Evolutionary conservation across 2,888 invertebrate genomes (phyloP).

Genomic region (Cephus nigrinus): DNA sequence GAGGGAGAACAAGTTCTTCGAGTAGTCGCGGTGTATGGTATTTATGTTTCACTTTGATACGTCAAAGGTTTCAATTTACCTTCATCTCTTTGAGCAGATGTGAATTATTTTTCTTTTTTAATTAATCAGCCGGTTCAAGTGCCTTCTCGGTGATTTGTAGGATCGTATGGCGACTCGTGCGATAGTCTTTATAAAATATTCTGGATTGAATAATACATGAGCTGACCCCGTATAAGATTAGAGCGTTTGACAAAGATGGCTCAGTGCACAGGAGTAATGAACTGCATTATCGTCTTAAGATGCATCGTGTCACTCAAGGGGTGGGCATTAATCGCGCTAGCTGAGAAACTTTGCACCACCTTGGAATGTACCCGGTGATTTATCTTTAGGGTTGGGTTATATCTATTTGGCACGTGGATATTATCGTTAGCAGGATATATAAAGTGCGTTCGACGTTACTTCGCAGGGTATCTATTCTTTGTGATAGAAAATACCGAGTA

Average conservation of each 20-base stretch:
- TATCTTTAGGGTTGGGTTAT: background rate
- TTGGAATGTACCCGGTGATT: background rate
- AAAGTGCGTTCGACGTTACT: background rate
- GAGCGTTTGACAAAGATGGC: background rate
- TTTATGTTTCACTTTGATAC: too few relatives aligned
- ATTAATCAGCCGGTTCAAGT: too few relatives aligned
- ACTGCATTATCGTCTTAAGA: conserved; percentile 38
- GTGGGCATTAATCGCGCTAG: background rate
- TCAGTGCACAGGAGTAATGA: conserved; percentile 34
- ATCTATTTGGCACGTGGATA: background rate
- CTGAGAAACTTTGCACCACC: background rate
- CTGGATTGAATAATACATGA: conserved; percentile 37
- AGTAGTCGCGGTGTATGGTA: too few relatives aligned
- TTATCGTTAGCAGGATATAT: background rate
- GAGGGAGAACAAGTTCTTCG: too few relatives aligned
- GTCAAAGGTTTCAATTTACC: too few relatives aligned
- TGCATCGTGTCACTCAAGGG: conserved; percentile 40
- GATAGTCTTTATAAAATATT: too few relatives aligned
- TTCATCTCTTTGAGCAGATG: too few relatives aligned
- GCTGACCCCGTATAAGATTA: conserved; percentile 33
- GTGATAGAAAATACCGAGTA: too few relatives aligned
- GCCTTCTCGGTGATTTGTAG: too few relatives aligned
- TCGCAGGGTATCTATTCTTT: too few relatives aligned
- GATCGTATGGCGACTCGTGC: too few relatives aligned
- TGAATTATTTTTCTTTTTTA: too few relatives aligned